A percentile compares a stretch with the other conserved stretches of the same genome.
These are phyloP conservation scores for Cirrhinus molitorella DNA, from an alignment of 2,797 vertebrate genomes.

Conservation along the genomic window DNA sequence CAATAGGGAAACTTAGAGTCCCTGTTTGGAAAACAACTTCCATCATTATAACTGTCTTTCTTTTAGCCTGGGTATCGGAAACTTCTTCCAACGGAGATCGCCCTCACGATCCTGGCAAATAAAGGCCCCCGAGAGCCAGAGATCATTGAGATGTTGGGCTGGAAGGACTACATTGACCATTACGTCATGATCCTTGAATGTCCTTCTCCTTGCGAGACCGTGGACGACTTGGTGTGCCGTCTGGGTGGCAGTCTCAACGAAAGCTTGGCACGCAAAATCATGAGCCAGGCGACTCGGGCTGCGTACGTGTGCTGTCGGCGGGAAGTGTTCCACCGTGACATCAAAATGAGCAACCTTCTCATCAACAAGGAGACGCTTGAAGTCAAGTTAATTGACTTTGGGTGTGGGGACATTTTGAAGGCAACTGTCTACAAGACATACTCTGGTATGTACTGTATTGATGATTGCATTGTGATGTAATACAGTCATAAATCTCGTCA, in stretches of 20 bases:
- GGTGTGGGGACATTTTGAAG: neutral
- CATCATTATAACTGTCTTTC: neutral
- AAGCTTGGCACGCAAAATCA: neutral
- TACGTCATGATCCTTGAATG: neutral
- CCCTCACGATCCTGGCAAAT: neutral
- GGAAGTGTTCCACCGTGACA: constrained; percentile 9
- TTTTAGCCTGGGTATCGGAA: neutral
- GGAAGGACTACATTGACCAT: neutral
- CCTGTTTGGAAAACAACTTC: neutral
- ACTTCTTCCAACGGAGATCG: neutral
- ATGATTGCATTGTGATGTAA: too few species aligned
- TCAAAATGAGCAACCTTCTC: constrained; percentile 14
- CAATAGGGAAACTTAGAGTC: neutral
- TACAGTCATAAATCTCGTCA: too few species aligned
- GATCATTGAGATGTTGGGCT: neutral
- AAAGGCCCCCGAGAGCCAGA: neutral
- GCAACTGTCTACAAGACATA: neutral
- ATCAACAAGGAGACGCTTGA: neutral
- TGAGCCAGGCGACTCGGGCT: neutral
- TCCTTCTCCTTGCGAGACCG: neutral
- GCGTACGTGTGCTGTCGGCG: neutral
- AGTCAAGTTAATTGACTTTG: constrained; percentile 10
- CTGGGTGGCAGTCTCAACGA: neutral
- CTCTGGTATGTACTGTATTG: neutral
- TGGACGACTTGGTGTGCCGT: neutral